Base-by-base conservation (phyloP, 2,113 vertebrate genomes). In the Chrysochloris asiatica region DNA sequence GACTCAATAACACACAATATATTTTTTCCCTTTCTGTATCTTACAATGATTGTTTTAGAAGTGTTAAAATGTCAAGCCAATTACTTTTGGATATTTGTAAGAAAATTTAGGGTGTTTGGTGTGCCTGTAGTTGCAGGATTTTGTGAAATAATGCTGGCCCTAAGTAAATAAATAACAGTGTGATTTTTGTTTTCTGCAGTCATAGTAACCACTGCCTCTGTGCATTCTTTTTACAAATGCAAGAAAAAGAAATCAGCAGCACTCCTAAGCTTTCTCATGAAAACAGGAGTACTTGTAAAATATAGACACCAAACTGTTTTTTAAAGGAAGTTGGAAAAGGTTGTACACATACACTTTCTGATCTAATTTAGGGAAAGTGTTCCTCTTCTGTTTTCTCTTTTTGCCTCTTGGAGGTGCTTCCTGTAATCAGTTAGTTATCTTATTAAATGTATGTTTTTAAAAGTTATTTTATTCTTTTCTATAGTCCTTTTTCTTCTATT, bases 161-260 rank as follows among this genome's bases (percentile, higher is more conserved):
- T 83, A 71, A 95, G 82, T 77, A 89, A 94, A 83, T 73, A 92
- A 87, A 83, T 33, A 93, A 67, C 59, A 69, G 50, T 83, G 76
- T 52, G 48, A 91, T 85, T 89, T 91, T 96, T 94, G 90, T 95
- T 96, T 95, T 91, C 56, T 92, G 95, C 61, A 90, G 93, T 85
- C 92, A 92, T 92, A 83, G 94, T 90, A 90, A 96, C 88, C 59
- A 48, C 65, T 93, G 88, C 52, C 41, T 86, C 72, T 91, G 48
- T 88, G 72, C 69, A 69, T 88, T 93, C 28, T 45, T 91, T 87
- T 93, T 83, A 52, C 36, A 86, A 92, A 81, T 78, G 54, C 85
- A 93, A 71, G 65, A 88, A 82, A 86, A 91, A 89, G 56, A 88
- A 78, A 89, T 50, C 38, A 19, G 82, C 41, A 87, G 48, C 36